A percentile compares a stretch with the other conserved stretches of the same genome.
Conservation (phyloP, 2,797 vertebrate genomes). For the Taeniopygia guttata region DNA sequence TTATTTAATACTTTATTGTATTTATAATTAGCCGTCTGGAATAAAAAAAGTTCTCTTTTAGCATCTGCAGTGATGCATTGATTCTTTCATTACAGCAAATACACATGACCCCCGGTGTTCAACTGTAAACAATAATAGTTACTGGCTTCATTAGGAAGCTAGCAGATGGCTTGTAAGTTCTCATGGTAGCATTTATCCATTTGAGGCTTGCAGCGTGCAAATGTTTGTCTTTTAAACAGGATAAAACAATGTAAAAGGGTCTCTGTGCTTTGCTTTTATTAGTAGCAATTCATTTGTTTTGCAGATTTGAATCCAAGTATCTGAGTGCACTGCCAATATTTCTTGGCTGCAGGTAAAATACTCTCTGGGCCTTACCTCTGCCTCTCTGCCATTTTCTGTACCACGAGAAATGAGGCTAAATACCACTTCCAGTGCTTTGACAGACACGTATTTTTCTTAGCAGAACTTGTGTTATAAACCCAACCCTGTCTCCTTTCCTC, state of each 20-base stretch:
- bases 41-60: conserved; percentile 65
- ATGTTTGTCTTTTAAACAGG: conserved; percentile 76
- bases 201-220: conserved; percentile 72
- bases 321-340: conserved; percentile 3
- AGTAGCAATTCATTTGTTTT: conserved; percentile 62
- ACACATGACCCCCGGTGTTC: conserved; percentile 75
- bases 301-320: conserved; percentile 54
- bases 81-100: conserved; percentile 75
- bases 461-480: not conserved
- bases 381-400: not conserved
- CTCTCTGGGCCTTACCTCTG: not conserved
- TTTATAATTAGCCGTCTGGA: conserved; percentile 73
- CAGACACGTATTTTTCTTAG: not conserved
- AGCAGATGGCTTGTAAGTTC: conserved; percentile 81
- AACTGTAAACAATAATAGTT: conserved; percentile 78
- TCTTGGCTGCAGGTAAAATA: conserved; percentile 19
- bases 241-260: conserved; percentile 72
- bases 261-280: conserved; percentile 64
- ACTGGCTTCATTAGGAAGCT: conserved; percentile 78
- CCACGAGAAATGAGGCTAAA: not conserved
- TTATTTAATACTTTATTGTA: conserved; percentile 70
- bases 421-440: not conserved
- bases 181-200: conserved; percentile 75
- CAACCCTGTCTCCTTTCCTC: not conserved
- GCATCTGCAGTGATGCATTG: conserved; percentile 70